Percentiles rank a stretch among this genome's conserved stretches.
Evolutionary conservation across 2,888 invertebrate genomes (phyloP).

Genomic region (Noctua janthe): DNA sequence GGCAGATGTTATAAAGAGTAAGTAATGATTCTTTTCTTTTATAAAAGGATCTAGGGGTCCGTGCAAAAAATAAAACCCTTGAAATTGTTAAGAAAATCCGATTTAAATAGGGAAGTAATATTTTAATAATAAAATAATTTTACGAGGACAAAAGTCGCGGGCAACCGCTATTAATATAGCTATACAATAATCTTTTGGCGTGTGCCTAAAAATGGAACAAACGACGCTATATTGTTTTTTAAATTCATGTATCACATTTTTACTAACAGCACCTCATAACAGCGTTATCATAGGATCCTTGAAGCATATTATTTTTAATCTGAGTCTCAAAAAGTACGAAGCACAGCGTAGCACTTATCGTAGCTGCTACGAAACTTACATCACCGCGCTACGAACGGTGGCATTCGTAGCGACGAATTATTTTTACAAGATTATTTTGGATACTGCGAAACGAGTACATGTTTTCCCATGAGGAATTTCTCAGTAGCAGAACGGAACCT

Average conservation of each 20-base stretch:
- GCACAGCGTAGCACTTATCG: conserved; percentile 50
- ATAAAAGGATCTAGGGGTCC: too few relatives aligned
- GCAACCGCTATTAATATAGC: too few relatives aligned
- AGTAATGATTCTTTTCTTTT: too few relatives aligned
- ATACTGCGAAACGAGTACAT: not conserved
- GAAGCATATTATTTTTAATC: not conserved
- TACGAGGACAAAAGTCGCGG: too few relatives aligned
- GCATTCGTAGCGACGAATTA: conserved; percentile 25
- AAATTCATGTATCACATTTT: not conserved
- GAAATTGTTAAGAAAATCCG: too few relatives aligned
- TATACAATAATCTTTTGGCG: not conserved
- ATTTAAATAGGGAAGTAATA: too few relatives aligned
- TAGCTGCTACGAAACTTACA: conserved; percentile 46
- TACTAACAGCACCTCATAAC: not conserved
- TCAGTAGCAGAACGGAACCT: too few relatives aligned
- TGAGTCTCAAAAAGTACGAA: not conserved
- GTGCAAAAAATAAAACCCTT: too few relatives aligned
- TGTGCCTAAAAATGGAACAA: not conserved
- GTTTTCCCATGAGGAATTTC: not conserved
- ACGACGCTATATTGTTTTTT: not conserved
- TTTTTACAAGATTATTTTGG: conserved; percentile 9
- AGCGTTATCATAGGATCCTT: not conserved
- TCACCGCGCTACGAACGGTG: conserved; percentile 28
- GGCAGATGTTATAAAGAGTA: too few relatives aligned
- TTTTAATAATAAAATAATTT: too few relatives aligned